phyloP scores from a whole-genome alignment of 2,888 invertebrate species.

The Scelioninae gen. 2 region DNA sequence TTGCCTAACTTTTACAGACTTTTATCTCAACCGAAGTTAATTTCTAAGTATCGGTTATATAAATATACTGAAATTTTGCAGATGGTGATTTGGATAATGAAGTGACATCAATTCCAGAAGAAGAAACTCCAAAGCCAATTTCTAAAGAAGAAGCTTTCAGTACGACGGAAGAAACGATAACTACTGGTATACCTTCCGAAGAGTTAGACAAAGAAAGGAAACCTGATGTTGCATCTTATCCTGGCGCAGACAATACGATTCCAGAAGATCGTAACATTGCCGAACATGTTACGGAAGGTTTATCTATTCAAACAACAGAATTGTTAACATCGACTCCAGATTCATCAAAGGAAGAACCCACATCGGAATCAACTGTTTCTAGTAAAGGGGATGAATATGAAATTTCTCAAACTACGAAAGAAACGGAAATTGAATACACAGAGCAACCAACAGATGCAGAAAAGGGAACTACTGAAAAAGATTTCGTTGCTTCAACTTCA shows the following conservation, averaged over 20 bases:
- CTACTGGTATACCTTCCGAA: conserved; percentile 12
- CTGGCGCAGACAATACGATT: conserved; percentile 71
- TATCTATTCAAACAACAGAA: conserved; percentile 32
- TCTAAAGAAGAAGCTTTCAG: conserved; percentile 17
- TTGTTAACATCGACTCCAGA: conserved; percentile 20
- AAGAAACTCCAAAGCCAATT: conserved; percentile 21
- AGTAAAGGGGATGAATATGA: conserved; percentile 15
- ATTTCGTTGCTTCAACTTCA: conserved; percentile 24
- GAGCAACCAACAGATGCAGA: conserved; percentile 24
- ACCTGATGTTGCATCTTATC: conserved; percentile 64
- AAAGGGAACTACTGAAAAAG: conserved; percentile 18
- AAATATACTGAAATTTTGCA: no score
- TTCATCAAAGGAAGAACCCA: conserved; percentile 35
- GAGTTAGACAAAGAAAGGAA: conserved; percentile 42
- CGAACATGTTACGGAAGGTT: conserved; percentile 43
- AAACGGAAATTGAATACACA: conserved; percentile 54
- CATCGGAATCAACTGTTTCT: conserved; percentile 15
- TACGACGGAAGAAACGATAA: conserved; percentile 14
- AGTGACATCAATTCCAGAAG: conserved; percentile 54
- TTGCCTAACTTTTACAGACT: no score
- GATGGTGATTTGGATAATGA: conserved; percentile 34
- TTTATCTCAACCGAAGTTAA: no score
- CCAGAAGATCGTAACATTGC: conserved; percentile 63
- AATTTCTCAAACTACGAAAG: conserved; percentile 41
- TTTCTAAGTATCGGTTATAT: no score